phyloP scores from a whole-genome alignment of 2,888 invertebrate species.

The Chrysotoxum bicinctum region DNA sequence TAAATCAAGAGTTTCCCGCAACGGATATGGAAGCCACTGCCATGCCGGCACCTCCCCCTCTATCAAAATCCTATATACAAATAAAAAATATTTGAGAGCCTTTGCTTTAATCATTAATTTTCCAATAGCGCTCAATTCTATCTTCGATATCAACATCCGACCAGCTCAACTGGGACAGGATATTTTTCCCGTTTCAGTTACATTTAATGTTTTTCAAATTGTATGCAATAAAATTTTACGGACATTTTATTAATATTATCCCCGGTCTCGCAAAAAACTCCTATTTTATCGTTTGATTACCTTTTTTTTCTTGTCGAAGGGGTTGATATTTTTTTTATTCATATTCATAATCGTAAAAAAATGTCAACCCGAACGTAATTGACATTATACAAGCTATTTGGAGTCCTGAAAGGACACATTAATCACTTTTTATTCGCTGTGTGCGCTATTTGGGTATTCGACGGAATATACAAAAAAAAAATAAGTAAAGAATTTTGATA shows the following conservation, averaged over 20 bases:
- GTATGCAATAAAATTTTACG: constrained; percentile 64
- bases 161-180: constrained; percentile 24
- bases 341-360: constrained; percentile 52
- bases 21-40: neutral
- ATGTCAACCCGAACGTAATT: constrained; percentile 60
- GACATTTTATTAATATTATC: constrained; percentile 63
- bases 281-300: constrained; percentile 27
- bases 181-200: constrained; percentile 45
- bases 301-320: constrained; percentile 25
- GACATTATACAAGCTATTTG: constrained; percentile 57
- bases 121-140: constrained; percentile 1
- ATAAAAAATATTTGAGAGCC: constrained; percentile 51
- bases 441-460: constrained; percentile 18
- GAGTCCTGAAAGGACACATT: constrained; percentile 48
- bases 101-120: constrained; percentile 44
- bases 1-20: neutral
- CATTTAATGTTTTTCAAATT: constrained; percentile 63
- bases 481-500: constrained; percentile 15
- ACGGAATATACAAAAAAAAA: neutral
- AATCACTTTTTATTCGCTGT: constrained; percentile 57
- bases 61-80: constrained; percentile 37
- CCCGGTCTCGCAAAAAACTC: constrained; percentile 4
- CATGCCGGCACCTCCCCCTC: neutral
- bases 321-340: neutral
- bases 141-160: constrained; percentile 23